Conservation (phyloP, 1,140 invertebrate species). For the Temnothorax curvispinosus region DNA sequence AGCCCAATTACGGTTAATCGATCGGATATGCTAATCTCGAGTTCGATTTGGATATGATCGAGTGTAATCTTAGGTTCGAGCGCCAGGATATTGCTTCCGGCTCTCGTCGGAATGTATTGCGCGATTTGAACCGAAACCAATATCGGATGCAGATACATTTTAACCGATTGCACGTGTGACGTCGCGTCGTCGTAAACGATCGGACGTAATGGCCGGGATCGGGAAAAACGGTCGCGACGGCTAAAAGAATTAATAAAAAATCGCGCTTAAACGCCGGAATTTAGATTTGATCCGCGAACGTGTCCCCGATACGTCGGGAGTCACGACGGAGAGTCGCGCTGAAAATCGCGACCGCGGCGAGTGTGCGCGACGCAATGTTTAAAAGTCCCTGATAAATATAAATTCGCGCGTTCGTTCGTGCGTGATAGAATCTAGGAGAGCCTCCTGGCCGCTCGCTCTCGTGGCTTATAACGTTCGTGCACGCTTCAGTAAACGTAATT, state of each 20-base stretch:
- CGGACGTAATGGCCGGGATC: not conserved
- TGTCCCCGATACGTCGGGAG: too few species aligned
- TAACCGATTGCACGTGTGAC: conserved; percentile 9
- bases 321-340: not conserved
- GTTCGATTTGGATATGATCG: conserved; percentile 3
- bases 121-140: conserved; percentile 9
- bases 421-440: conserved; percentile 52
- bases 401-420: conserved; percentile 37
- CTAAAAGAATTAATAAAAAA: not conserved
- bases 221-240: not conserved
- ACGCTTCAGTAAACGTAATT: conserved; percentile 57
- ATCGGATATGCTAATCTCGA: conserved; percentile 13
- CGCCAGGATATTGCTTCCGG: conserved; percentile 28
- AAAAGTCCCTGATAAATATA: conserved; percentile 31
- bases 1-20: conserved; percentile 10
- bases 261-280: conserved; percentile 5
- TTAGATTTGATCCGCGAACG: conserved; percentile 24
- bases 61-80: not conserved
- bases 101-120: conserved; percentile 6
- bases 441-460: not conserved
- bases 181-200: conserved; percentile 6
- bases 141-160: conserved; percentile 28
- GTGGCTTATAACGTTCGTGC: conserved; percentile 27
- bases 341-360: conserved; percentile 26
- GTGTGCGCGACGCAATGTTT: not conserved